phyloP scores from a whole-genome alignment of 1,140 invertebrate genomes.

The Araneus ventricosus region DNA sequence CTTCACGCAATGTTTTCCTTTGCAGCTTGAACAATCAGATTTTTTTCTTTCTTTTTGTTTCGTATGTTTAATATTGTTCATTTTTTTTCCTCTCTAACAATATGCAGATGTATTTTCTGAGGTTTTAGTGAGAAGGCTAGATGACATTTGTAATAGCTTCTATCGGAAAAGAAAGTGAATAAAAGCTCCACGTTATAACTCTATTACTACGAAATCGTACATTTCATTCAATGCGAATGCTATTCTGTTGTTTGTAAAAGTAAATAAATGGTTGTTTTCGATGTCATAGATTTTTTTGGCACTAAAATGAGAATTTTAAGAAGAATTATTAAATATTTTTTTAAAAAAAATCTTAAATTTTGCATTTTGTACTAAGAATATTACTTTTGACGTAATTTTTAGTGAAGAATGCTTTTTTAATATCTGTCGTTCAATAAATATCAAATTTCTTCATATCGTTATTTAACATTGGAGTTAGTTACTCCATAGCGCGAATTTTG shows the following conservation, averaged over 20 bases:
- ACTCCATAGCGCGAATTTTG: too few relatives aligned
- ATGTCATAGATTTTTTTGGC: not conserved
- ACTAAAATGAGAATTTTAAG: too few relatives aligned
- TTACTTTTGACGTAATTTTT: too few relatives aligned
- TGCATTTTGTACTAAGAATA: too few relatives aligned
- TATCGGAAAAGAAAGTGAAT: not conserved
- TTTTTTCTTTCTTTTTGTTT: slow-evolving; percentile 10
- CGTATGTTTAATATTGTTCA: slow-evolving; percentile 12
- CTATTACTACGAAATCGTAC: not conserved
- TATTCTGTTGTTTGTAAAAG: not conserved
- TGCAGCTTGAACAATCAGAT: not conserved
- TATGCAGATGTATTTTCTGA: not conserved
- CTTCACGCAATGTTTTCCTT: slow-evolving; percentile 49
- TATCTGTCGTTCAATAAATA: too few relatives aligned
- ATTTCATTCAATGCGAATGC: not conserved
- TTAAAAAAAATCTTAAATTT: too few relatives aligned
- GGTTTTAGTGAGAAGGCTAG: not conserved
- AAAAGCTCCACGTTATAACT: not conserved
- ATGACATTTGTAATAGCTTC: too few relatives aligned
- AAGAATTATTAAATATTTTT: too few relatives aligned
- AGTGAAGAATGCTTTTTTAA: too few relatives aligned
- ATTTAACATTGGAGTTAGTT: too few relatives aligned
- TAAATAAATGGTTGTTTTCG: not conserved
- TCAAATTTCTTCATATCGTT: too few relatives aligned
- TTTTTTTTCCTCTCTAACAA: not conserved